Percentiles rank a stretch among this genome's conserved stretches.
These are phyloP conservation scores for Diarsia dahlii DNA, from an alignment of 2,888 invertebrate species.

Conservation along the genomic window DNA sequence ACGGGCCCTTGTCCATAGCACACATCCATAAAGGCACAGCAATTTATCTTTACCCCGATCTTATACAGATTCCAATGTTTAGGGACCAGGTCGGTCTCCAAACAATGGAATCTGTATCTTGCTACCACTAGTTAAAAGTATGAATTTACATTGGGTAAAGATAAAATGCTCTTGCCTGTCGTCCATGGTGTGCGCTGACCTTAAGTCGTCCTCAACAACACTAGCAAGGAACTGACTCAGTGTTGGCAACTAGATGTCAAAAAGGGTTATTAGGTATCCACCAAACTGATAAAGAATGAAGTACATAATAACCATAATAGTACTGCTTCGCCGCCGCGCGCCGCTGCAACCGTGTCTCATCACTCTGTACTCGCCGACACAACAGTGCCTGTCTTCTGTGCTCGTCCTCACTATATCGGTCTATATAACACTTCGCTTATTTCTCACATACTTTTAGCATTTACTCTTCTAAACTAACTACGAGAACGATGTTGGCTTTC, in stretches of 20 bases:
- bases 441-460: constrained; percentile 75
- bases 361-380: constrained; percentile 58
- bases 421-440: constrained; percentile 88
- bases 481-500: constrained; percentile 76
- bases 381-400: constrained; percentile 72
- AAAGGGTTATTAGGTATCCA: background rate
- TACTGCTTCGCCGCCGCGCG: constrained; percentile 68
- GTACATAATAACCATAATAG: background rate
- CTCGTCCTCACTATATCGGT: constrained; percentile 74
- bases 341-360: constrained; percentile 59
- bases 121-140: background rate
- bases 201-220: no score
- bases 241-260: background rate
- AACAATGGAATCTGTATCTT: background rate
- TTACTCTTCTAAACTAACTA: constrained; percentile 74
- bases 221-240: background rate
- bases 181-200: background rate
- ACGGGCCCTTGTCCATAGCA: background rate
- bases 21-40: background rate
- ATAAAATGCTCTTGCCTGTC: background rate
- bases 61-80: background rate
- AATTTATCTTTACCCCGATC: background rate
- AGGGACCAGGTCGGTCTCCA: no score
- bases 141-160: background rate
- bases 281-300: background rate